Conservation (phyloP, 2,113 vertebrate species). For the Centropristis striata region DNA sequence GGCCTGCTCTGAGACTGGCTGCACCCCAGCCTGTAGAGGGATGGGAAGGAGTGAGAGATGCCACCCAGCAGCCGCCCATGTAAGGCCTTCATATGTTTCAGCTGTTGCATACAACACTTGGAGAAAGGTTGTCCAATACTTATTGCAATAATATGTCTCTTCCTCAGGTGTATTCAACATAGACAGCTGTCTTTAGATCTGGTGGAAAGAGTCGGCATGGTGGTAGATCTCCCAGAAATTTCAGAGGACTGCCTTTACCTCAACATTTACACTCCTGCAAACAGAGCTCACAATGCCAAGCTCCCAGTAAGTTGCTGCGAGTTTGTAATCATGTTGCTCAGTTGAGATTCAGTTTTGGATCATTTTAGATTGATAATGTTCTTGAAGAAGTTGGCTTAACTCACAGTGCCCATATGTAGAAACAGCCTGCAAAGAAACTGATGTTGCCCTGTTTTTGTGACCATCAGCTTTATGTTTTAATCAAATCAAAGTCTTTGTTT, state of each 20-base stretch:
- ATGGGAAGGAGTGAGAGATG: conserved; percentile 88
- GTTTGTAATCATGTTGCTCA: not conserved
- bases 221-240: conserved; percentile 50
- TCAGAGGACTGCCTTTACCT: conserved; percentile 88
- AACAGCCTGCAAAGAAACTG: not conserved
- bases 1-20: conserved; percentile 85
- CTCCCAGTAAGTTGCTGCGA: conserved; percentile 78
- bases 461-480: not conserved
- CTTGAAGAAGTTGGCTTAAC: not conserved
- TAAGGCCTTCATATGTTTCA: conserved; percentile 70
- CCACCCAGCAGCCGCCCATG: conserved; percentile 85
- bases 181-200: fast-evolving
- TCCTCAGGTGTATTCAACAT: conserved; percentile 81
- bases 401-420: not conserved
- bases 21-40: conserved; percentile 84
- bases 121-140: not conserved
- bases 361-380: not conserved
- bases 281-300: conserved; percentile 65
- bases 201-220: fast-evolving
- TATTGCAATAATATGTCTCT: not conserved
- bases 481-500: not conserved
- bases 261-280: conserved; percentile 83
- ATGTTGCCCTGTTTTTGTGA: not conserved
- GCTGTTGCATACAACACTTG: not conserved
- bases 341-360: not conserved